Base-by-base conservation (phyloP, 37 sponge, comb jelly and placozoan species). In the Crambe crambe region DNA sequence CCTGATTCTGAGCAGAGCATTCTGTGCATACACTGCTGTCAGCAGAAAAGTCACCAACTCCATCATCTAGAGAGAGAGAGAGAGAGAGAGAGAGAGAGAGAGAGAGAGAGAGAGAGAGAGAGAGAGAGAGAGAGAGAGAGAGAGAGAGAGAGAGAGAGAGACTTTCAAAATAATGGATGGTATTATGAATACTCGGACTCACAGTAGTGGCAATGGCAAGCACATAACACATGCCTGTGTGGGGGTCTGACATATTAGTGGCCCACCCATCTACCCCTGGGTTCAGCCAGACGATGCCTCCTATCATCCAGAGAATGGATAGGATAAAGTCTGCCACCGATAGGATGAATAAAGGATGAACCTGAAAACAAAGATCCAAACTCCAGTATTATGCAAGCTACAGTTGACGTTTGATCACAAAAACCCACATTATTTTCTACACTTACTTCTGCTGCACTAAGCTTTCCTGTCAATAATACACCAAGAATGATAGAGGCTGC, bases 321-420 rank as follows among this genome's bases (percentile, higher is more conserved):
- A 88, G 67, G 20, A 92, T 80, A 34, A 92, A 92, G 81, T 92
- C 93, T 0, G 74, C 89, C 25, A 92, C 83, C 1, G 93, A 80
- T 27, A 92, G 78, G 42, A 84, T 87, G 82, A 92, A 92, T 37
- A 92, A 75, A 6, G 93, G 93, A 41, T 92, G 93, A 0, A 92
- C 85, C 93, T 91, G 74, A n/a, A 37, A 35, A 20, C 2, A 43
- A 26, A 40, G 39, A 58, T 1, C 3, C 42, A 70, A 20, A 70
- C n/a, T n/a, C n/a, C n/a, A n/a, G n/a, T n/a, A n/a, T n/a, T n/a
- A n/a, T n/a, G n/a, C n/a, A n/a, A n/a, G n/a, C n/a, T n/a, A n/a
- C n/a, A n/a, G n/a, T n/a, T n/a, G n/a, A n/a, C n/a, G n/a, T n/a
- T n/a, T n/a, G n/a, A n/a, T n/a, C 12, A 47, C 51, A 15, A 47